These are phyloP conservation scores for Arnoldichthys spilopterus DNA, from an alignment of 2,797 vertebrate genomes.

Conservation along the genomic window DNA sequence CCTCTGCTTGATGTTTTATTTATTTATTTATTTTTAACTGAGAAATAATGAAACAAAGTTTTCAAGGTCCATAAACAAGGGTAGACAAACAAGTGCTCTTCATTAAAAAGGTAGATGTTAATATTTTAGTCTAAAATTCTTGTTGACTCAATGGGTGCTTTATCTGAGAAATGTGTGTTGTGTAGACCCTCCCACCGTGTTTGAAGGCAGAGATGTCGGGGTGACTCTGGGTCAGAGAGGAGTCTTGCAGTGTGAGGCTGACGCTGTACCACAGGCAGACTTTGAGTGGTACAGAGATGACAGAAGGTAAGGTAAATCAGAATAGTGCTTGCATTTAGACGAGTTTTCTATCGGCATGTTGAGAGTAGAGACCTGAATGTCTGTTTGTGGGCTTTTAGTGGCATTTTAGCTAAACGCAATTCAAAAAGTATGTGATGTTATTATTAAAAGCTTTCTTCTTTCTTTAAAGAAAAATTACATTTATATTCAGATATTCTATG, in stretches of 20 bases:
- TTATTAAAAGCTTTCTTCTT: not conserved
- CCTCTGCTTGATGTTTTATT: too few species aligned
- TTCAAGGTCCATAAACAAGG: too few species aligned
- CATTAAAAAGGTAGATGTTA: too few species aligned
- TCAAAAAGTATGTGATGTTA: not conserved
- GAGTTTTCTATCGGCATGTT: not conserved
- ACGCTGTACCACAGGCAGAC: constrained; percentile 88
- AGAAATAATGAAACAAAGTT: too few species aligned
- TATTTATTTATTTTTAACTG: too few species aligned
- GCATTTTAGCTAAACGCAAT: not conserved
- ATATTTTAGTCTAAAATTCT: not conserved
- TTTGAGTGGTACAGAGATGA: constrained; percentile 99
- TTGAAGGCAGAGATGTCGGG: constrained; percentile 90
- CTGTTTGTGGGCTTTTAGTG: not conserved
- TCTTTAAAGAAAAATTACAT: not conserved
- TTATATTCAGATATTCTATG: too few species aligned
- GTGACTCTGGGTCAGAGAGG: constrained; percentile 91
- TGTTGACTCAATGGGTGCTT: too few species aligned
- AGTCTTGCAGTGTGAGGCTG: constrained; percentile 91
- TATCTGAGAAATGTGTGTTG: constrained; percentile 4
- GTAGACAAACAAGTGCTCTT: too few species aligned
- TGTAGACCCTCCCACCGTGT: constrained; percentile 89
- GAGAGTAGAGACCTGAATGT: not conserved
- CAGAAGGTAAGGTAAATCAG: constrained; percentile 89
- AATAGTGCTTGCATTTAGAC: not conserved